Conservation (phyloP, 1,140 invertebrate species). For the Linepithema humile region DNA sequence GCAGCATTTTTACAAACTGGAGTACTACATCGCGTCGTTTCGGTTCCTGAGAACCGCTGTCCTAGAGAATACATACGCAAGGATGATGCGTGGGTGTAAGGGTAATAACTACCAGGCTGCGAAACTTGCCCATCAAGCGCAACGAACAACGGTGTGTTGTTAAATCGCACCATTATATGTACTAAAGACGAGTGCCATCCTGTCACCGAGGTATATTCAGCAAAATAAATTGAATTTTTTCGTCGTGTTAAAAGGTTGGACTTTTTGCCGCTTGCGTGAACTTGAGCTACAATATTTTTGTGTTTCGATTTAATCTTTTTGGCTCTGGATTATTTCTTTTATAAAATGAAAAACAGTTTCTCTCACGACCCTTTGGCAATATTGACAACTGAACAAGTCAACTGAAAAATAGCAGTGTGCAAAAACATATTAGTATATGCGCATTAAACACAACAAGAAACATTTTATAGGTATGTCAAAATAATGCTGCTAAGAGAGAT, state of each 20-base stretch:
- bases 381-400: neutral
- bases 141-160: conserved; percentile 54
- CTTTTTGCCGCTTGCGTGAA: neutral
- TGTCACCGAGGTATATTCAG: conserved; percentile 18
- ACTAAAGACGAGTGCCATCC: conserved; percentile 26
- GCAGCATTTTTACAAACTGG: conserved; percentile 6
- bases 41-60: conserved; percentile 55
- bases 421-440: no score
- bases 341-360: neutral
- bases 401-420: neutral
- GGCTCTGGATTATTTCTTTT: neutral
- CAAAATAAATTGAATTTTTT: conserved; percentile 18
- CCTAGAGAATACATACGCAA: neutral
- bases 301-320: conserved; percentile 3
- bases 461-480: neutral
- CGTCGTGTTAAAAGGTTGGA: neutral
- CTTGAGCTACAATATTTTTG: conserved; percentile 7
- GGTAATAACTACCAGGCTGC: conserved; percentile 53
- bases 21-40: no score
- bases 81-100: conserved; percentile 7
- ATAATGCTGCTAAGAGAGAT: neutral
- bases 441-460: no score
- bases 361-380: neutral
- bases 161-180: conserved; percentile 47
- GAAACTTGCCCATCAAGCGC: conserved; percentile 64